phyloP scores from a whole-genome alignment of 2,888 invertebrate species.

The Idaea dimidiata region DNA sequence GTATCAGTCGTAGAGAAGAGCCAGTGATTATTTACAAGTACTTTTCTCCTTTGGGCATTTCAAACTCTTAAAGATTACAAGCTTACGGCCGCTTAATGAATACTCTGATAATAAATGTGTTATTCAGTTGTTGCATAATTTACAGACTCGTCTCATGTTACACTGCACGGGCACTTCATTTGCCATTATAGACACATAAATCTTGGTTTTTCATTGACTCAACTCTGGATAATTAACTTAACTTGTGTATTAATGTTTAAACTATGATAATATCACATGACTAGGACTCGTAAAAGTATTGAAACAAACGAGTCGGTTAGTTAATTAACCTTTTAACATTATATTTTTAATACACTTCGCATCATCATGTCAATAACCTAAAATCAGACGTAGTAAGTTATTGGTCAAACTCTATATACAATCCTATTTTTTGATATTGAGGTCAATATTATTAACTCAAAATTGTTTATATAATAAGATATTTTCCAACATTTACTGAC shows the following conservation, averaged over 20 bases:
- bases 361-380: too few species aligned
- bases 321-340: too few species aligned
- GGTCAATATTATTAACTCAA: too few species aligned
- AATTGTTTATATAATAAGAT: too few species aligned
- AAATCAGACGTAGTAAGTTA: too few species aligned
- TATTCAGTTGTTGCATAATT: constrained; percentile 26
- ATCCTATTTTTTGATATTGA: too few species aligned
- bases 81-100: constrained; percentile 42
- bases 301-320: constrained; percentile 25
- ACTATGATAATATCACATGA: constrained; percentile 26
- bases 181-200: neutral
- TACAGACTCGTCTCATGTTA: constrained; percentile 24
- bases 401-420: too few species aligned
- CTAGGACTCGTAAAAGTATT: constrained; percentile 27
- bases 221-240: neutral
- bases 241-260: constrained; percentile 8
- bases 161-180: constrained; percentile 11
- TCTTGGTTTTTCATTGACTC: neutral
- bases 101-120: constrained; percentile 35
- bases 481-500: too few species aligned
- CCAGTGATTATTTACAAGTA: constrained; percentile 39
- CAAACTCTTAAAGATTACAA: constrained; percentile 40
- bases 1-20: constrained; percentile 37
- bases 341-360: too few species aligned
- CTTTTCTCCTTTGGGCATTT: constrained; percentile 40